Percentiles rank a stretch among this genome's conserved stretches.
These are phyloP conservation scores for Drosophila jambulina DNA, from an alignment of 1,140 invertebrate genomes.

Conservation along the genomic window DNA sequence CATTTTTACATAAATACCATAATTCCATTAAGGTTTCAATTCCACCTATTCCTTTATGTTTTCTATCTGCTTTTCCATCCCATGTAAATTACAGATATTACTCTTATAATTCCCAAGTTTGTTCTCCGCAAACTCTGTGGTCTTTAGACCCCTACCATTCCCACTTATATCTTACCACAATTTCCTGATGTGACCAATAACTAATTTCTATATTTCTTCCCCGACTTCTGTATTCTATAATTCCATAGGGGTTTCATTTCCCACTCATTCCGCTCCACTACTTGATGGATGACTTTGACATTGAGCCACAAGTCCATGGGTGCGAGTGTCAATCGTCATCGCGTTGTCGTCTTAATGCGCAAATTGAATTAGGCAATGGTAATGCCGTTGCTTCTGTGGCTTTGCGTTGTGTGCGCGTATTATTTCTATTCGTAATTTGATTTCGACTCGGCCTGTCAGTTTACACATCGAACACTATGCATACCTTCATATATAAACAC, in stretches of 20 bases:
- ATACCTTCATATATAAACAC: background rate
- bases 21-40: background rate
- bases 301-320: constrained; percentile 44
- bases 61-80: background rate
- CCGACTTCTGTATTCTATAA: background rate
- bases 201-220: background rate
- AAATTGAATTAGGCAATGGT: constrained; percentile 72
- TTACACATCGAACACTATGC: constrained; percentile 14
- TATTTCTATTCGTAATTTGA: constrained; percentile 50
- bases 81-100: too few species aligned
- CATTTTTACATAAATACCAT: background rate
- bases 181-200: too few species aligned
- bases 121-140: too few species aligned
- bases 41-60: background rate
- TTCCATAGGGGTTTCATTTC: background rate
- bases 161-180: too few species aligned
- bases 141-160: too few species aligned
- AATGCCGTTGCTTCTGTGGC: constrained; percentile 26
- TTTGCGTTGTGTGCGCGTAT: constrained; percentile 2
- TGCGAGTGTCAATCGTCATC: constrained; percentile 57
- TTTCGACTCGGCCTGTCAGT: constrained; percentile 48
- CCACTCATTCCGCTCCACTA: background rate
- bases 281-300: constrained; percentile 59
- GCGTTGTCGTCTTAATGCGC: constrained; percentile 51
- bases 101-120: too few species aligned